These are phyloP conservation scores for Tyrophagus putrescentiae DNA, from an alignment of 1,140 invertebrate species.

Conservation along the genomic window DNA sequence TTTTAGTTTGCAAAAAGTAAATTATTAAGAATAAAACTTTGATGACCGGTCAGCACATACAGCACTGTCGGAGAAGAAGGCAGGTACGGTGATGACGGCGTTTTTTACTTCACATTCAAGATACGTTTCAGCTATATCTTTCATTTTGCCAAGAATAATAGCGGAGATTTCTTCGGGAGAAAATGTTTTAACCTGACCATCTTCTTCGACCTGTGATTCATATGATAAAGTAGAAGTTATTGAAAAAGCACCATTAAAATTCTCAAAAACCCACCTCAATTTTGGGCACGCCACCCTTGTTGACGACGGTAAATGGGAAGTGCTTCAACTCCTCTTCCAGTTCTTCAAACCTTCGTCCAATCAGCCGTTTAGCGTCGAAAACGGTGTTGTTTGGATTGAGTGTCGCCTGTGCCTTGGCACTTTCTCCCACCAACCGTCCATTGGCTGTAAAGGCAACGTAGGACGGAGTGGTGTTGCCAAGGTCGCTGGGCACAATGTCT, in stretches of 20 bases:
- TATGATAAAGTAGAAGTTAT: background rate
- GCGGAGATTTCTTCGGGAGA: conserved; percentile 33
- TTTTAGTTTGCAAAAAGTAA: too few relatives aligned
- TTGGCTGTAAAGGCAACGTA: conserved; percentile 13
- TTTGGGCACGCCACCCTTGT: conserved; percentile 28
- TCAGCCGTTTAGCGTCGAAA: conserved; percentile 47
- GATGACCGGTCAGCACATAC: conserved; percentile 38
- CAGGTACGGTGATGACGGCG: conserved; percentile 50
- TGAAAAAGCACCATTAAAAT: conserved; percentile 27
- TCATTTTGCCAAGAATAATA: conserved; percentile 33
- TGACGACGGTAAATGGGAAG: conserved; percentile 33
- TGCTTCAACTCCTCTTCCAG: conserved; percentile 35
- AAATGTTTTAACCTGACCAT: conserved; percentile 29
- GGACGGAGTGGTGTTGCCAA: conserved; percentile 32
- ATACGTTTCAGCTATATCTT: conserved; percentile 31
- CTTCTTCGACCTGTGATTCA: conserved; percentile 23
- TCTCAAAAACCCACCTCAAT: background rate
- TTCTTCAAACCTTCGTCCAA: conserved; percentile 35
- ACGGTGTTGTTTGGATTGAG: conserved; percentile 93
- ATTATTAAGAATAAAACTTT: conserved; percentile 32
- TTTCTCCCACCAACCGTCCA: conserved; percentile 37
- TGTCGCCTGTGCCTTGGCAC: conserved; percentile 41
- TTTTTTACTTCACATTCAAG: conserved; percentile 28
- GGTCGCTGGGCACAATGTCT: conserved; percentile 5
- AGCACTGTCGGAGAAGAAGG: conserved; percentile 61